Evolutionary conservation across 2,797 vertebrate species (phyloP).

Genomic region (Crotalus adamanteus): DNA sequence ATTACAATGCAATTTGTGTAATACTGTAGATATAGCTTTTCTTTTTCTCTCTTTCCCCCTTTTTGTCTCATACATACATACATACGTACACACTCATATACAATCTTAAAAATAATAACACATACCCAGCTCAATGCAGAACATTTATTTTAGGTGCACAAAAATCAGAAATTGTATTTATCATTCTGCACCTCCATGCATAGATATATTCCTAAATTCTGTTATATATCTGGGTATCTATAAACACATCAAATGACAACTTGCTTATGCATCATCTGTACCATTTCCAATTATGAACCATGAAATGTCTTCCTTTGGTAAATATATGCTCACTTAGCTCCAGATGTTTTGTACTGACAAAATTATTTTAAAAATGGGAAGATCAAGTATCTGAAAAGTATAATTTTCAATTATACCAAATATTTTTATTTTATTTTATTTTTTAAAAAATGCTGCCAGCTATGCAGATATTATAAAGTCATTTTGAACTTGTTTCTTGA

Average conservation of each 20-base stretch:
- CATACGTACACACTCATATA: slow-evolving; percentile 18
- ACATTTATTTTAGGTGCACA: slow-evolving; percentile 61
- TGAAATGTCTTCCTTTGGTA: slow-evolving; percentile 73
- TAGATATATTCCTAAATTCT: slow-evolving; percentile 62
- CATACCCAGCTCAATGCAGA: slow-evolving; percentile 39
- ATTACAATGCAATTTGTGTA: slow-evolving; percentile 52
- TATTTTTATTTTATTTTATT: slow-evolving; percentile 66
- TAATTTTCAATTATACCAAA: slow-evolving; percentile 68
- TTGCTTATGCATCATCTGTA: slow-evolving; percentile 64
- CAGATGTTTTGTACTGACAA: slow-evolving; percentile 62
- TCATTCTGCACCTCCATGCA: slow-evolving; percentile 65
- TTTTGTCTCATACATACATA: slow-evolving; percentile 7
- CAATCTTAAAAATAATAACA: slow-evolving; percentile 47
- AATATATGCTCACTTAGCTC: slow-evolving; percentile 66
- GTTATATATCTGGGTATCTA: slow-evolving; percentile 60
- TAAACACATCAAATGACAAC: slow-evolving; percentile 65
- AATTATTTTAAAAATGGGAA: slow-evolving; percentile 60
- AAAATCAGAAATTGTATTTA: slow-evolving; percentile 60
- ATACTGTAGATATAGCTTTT: background rate
- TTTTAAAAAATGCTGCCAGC: slow-evolving; percentile 45
- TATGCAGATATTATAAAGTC: slow-evolving; percentile 62
- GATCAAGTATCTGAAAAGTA: slow-evolving; percentile 58
- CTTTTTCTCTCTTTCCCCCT: background rate
- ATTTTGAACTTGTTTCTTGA: slow-evolving; percentile 67
- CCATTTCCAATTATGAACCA: slow-evolving; percentile 63